Evolutionary conservation across 35 echinoderm and acorn worm species (phyloP), one percentile per base, ranked within the genome.

Genomic region (Acanthaster planci): DNA sequence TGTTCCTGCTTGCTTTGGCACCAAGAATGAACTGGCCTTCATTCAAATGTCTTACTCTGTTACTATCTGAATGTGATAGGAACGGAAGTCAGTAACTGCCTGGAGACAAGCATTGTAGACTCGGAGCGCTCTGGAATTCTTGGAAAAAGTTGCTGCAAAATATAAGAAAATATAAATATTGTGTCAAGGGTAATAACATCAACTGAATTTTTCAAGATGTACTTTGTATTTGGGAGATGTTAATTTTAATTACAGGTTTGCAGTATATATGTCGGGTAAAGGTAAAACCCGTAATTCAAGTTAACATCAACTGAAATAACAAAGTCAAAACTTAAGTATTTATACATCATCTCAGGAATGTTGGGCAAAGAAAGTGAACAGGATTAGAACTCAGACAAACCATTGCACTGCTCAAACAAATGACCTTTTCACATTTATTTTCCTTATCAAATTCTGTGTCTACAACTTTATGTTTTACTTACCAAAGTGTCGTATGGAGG

Each of bases 21-120:
- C 4, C 38, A 0, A 42, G n/a, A 37, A 79, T 3, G 50, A 15
- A 38, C 1, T 40, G 14, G 50, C 30, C 38, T 39, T 27, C 39
- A 10, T 40, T 18, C 27, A 39, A 5, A 47, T 47, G 4, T 47
- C 72, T 76, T 89, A 89, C 91, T 81, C 77, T 9, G 86, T 85
- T 40, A 81, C 91, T 36, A 93, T 51, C 53, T 89, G 64, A 26
- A 93, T 31, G 38, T 93, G 91, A 15, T 22, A 26, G 26, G 86
- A 60, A 75, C 91, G 60, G 77, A 89, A 93, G 17, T 52, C 68
- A 39, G 84, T 84, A 4, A 93, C 40, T 0, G 72, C 91, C 32
- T 42, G 72, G 3, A 93, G 60, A 60, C 91, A 89, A 17, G 39
- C 53, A 16, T 93, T 93, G 76, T 88, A 93, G 39, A 68, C 80